These are phyloP conservation scores for Montifringilla adamsi DNA, from an alignment of 2,113 vertebrate genomes.

Conservation along the genomic window DNA sequence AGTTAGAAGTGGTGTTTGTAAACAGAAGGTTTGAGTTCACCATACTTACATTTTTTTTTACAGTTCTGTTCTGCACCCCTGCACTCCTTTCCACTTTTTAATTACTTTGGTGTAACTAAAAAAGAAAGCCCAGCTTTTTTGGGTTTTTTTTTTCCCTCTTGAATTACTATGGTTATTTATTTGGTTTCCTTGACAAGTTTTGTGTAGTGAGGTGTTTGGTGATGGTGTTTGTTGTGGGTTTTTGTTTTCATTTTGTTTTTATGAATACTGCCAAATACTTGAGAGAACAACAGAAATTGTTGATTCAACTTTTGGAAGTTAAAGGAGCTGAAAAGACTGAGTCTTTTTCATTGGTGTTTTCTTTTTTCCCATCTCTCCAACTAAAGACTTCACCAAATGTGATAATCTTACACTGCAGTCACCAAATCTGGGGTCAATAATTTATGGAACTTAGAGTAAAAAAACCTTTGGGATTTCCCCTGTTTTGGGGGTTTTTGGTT, in stretches of 20 bases:
- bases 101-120: neutral
- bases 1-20: neutral
- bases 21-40: neutral
- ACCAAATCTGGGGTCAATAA: neutral
- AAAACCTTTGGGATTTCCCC: neutral
- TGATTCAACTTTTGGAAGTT: neutral
- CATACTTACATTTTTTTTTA: neutral
- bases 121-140: neutral
- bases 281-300: neutral
- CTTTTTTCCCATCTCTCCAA: neutral
- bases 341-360: neutral
- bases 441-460: neutral
- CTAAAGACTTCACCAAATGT: neutral
- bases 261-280: neutral
- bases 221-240: neutral
- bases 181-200: neutral
- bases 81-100: neutral
- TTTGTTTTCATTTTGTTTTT: neutral
- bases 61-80: neutral
- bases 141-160: no score
- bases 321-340: neutral
- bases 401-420: neutral
- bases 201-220: neutral
- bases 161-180: neutral
- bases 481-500: neutral